phyloP scores from a whole-genome alignment of 2,797 vertebrate species.

The Podargus strigoides region DNA sequence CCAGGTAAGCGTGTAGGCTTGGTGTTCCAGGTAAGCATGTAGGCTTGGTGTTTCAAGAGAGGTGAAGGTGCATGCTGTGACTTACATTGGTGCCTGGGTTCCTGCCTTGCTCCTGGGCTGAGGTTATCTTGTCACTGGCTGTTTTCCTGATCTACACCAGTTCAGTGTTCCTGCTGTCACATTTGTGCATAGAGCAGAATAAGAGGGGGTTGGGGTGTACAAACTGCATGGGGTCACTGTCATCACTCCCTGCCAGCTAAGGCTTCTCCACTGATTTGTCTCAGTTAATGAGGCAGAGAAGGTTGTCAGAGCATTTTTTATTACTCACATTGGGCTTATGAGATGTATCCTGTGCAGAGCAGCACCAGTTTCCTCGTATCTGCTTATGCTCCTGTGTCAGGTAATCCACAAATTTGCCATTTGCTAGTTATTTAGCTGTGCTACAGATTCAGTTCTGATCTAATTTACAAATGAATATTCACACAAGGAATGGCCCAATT shows the following conservation, averaged over 20 bases:
- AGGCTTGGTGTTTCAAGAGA: neutral
- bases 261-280: neutral
- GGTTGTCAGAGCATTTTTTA: neutral
- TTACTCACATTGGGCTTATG: fast-evolving
- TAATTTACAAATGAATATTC: neutral
- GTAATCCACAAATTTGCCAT: neutral
- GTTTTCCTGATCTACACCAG: neutral
- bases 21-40: neutral
- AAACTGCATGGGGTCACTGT: neutral
- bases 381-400: neutral
- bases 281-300: neutral
- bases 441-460: neutral
- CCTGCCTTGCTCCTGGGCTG: neutral
- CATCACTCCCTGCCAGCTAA: neutral
- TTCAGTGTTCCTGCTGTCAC: fast-evolving
- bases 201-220: neutral
- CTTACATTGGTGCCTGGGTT: neutral
- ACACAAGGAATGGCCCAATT: neutral
- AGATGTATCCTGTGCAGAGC: neutral
- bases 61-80: neutral
- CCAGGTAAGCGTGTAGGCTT: neutral
- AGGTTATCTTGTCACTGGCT: too few species aligned
- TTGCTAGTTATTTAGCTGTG: neutral
- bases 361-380: neutral
- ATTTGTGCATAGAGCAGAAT: fast-evolving